Evolutionary conservation across 2,113 vertebrate species (phyloP).

Genomic region (Phyllostomus hastatus): DNA sequence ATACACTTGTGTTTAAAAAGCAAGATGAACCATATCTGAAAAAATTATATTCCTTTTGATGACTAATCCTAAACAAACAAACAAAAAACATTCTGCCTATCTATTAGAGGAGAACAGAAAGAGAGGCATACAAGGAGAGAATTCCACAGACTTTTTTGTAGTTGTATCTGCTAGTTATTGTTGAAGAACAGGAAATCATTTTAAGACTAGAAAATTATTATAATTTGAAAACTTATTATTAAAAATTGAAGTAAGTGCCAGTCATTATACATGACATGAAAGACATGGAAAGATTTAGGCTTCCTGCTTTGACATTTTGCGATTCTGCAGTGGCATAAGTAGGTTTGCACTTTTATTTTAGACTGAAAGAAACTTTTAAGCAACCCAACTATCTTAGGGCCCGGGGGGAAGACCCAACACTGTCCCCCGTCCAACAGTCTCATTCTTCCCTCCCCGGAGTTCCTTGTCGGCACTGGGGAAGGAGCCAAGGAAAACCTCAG

Average conservation of each 20-base stretch:
- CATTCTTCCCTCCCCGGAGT: not conserved
- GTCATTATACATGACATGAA: not conserved
- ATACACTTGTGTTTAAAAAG: not conserved
- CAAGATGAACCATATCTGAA: not conserved
- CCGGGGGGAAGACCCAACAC: not conserved
- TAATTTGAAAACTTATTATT: constrained; percentile 1
- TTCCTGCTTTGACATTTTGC: not conserved
- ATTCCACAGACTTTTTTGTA: not conserved
- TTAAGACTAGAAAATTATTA: not conserved
- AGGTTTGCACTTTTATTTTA: not conserved
- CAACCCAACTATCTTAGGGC: not conserved
- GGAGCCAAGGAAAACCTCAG: not conserved
- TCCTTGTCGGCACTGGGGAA: not conserved
- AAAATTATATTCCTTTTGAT: not conserved
- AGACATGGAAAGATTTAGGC: not conserved
- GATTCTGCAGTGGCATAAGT: not conserved
- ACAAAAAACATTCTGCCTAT: not conserved
- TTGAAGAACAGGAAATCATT: not conserved
- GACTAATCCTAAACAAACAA: not conserved
- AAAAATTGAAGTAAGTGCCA: not conserved
- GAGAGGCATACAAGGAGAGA: not conserved
- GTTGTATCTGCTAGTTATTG: not conserved
- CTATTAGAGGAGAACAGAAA: not conserved
- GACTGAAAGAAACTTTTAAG: not conserved
- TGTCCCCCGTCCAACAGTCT: not conserved